Evolutionary conservation across 2,888 invertebrate species (phyloP).

Genomic region (Phania funesta): DNA sequence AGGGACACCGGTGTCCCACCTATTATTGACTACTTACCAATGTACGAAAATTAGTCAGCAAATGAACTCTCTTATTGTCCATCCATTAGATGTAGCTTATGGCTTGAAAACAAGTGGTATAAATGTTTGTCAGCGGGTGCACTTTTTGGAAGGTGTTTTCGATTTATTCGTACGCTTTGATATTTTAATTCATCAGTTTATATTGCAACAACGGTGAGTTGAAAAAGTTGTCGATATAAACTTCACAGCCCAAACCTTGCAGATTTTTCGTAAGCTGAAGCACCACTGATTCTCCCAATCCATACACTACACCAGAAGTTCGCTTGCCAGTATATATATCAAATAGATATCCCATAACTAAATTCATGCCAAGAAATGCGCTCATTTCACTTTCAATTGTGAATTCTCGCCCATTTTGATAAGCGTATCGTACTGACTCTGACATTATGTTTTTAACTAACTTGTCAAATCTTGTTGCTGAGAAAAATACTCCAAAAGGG

Average conservation of each 20-base stretch:
- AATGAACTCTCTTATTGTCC: background rate
- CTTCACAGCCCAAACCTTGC: background rate
- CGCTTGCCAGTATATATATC: too few relatives aligned
- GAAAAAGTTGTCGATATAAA: background rate
- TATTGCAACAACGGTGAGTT: background rate
- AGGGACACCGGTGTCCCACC: too few relatives aligned
- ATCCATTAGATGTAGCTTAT: background rate
- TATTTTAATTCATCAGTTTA: background rate
- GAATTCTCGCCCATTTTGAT: too few relatives aligned
- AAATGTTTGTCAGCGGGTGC: background rate
- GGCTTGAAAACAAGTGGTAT: background rate
- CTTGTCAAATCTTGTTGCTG: background rate
- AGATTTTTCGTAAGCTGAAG: too few relatives aligned
- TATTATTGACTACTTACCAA: too few relatives aligned
- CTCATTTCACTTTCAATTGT: too few relatives aligned
- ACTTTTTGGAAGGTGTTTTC: background rate
- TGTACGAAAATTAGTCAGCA: background rate
- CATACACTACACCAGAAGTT: too few relatives aligned
- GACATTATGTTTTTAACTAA: background rate
- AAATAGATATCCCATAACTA: too few relatives aligned
- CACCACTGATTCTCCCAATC: too few relatives aligned
- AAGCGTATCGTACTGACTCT: background rate
- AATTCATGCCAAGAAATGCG: too few relatives aligned
- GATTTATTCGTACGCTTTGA: background rate
- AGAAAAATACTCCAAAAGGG: background rate